phyloP scores from a whole-genome alignment of 2,797 vertebrate genomes.

The Vireo griseus region DNA sequence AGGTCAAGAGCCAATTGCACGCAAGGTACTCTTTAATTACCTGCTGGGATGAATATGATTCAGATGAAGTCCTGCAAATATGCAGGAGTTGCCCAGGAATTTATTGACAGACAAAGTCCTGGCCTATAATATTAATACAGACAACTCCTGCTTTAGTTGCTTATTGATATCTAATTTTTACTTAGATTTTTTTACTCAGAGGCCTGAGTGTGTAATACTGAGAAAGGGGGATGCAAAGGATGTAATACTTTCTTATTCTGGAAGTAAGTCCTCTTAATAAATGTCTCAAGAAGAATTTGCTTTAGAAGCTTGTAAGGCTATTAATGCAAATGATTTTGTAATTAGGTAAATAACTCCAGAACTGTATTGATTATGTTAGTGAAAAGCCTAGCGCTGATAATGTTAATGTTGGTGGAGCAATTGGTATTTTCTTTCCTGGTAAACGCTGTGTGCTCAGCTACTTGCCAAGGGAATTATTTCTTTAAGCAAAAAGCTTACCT shows the following conservation, averaged over 20 bases:
- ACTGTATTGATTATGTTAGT: not conserved
- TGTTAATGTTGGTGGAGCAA: not conserved
- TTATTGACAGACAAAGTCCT: not conserved
- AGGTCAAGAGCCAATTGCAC: slow-evolving; percentile 91
- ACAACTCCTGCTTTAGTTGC: not conserved
- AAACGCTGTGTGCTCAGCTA: not conserved
- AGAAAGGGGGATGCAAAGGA: not conserved
- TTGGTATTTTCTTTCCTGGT: not conserved
- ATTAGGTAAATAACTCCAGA: not conserved
- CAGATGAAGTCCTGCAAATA: not conserved
- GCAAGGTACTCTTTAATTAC: slow-evolving; percentile 82
- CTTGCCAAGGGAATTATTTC: not conserved
- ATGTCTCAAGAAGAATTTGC: not conserved
- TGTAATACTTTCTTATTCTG: not conserved
- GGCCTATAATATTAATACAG: not conserved
- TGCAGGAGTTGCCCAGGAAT: not conserved
- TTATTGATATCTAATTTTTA: not conserved
- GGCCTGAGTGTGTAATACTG: not conserved
- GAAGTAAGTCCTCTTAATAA: not conserved
- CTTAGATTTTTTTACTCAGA: not conserved
- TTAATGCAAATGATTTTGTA: not conserved
- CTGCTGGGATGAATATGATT: not conserved
- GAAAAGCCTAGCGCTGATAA: not conserved
- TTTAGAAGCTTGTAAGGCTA: not conserved
- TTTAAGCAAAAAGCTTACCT: not conserved